These are phyloP conservation scores for Lucilia sericata DNA, from an alignment of 1,140 invertebrate species.

Conservation along the genomic window DNA sequence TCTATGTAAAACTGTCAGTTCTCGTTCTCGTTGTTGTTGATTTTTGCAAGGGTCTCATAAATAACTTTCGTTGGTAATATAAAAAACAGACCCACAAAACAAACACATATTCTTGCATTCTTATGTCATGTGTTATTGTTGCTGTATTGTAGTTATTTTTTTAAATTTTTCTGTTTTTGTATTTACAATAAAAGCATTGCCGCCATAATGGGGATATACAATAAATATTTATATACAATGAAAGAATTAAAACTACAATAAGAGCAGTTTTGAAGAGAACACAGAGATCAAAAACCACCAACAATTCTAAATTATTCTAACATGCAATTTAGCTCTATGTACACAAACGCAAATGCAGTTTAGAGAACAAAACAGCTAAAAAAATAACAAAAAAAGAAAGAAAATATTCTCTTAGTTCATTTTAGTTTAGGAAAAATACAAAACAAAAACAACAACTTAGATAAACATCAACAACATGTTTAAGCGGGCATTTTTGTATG, in stretches of 20 bases:
- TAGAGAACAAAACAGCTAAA: too few relatives aligned
- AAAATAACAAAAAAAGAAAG: not conserved
- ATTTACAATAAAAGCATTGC: not conserved
- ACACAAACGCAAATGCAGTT: not conserved
- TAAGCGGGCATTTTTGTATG: not conserved
- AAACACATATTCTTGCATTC: not conserved
- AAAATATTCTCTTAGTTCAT: not conserved
- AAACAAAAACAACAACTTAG: not conserved
- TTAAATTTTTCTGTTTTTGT: not conserved
- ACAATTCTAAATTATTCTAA: not conserved
- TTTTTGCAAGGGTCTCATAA: slow-evolving; percentile 31
- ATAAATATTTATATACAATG: not conserved
- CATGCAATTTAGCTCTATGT: not conserved
- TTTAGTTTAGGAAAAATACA: not conserved
- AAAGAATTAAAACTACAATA: not conserved
- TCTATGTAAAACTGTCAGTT: not conserved
- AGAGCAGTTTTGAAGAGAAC: not conserved
- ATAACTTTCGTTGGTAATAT: slow-evolving; percentile 39
- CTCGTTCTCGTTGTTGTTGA: not conserved
- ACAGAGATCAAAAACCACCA: not conserved
- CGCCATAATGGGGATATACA: not conserved
- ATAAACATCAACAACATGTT: not conserved
- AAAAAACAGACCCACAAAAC: not conserved
- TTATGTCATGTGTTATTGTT: not conserved
- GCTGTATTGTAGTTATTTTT: not conserved